phyloP scores from a whole-genome alignment of 1,140 invertebrate species.

The Hylaeus volcanicus region DNA sequence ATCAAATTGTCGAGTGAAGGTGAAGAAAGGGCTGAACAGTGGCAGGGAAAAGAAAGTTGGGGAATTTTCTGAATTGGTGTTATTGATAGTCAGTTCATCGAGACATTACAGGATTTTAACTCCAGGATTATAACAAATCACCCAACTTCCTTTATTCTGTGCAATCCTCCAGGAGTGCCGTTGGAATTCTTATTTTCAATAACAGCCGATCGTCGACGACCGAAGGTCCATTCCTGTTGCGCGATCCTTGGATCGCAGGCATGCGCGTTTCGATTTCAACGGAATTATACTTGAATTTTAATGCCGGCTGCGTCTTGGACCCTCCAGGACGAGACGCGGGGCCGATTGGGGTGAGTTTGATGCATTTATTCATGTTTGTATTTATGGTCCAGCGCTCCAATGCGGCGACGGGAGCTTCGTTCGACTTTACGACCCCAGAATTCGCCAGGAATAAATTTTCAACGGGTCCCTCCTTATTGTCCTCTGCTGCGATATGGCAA shows the following conservation, averaged over 20 bases:
- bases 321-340: slow-evolving; percentile 30
- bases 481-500: background rate
- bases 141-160: background rate
- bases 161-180: background rate
- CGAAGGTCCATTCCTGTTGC: background rate
- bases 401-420: slow-evolving; percentile 5
- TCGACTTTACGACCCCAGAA: slow-evolving; percentile 53
- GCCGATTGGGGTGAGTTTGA: slow-evolving; percentile 62
- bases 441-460: slow-evolving; percentile 55
- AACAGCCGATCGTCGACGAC: background rate
- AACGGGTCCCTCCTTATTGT: slow-evolving; percentile 22
- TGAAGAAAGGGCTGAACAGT: slow-evolving; percentile 1
- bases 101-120: too few species aligned
- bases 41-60: slow-evolving; percentile 14
- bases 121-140: background rate
- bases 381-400: slow-evolving; percentile 61
- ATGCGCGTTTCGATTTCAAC: slow-evolving; percentile 57
- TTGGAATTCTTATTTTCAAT: background rate
- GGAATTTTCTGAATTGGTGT: background rate
- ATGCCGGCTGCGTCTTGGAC: slow-evolving; percentile 44
- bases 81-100: too few species aligned
- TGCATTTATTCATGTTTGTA: slow-evolving; percentile 76
- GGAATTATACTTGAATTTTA: slow-evolving; percentile 75
- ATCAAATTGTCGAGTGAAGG: background rate
- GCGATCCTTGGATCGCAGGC: background rate